phyloP scores from a whole-genome alignment of 2,113 vertebrate species.

The Siniperca knerii region DNA sequence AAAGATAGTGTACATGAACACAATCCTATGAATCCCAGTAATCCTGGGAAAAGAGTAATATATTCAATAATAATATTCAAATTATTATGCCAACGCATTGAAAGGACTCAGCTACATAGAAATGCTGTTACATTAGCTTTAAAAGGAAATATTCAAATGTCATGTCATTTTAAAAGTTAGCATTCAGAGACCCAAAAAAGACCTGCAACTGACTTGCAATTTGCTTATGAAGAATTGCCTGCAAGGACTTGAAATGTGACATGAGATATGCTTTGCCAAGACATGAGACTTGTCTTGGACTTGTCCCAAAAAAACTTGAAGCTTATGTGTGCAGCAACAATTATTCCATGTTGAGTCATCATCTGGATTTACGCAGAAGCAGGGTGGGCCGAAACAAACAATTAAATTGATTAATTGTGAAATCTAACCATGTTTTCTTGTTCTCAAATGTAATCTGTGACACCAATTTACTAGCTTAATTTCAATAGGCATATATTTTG shows the following conservation, averaged over 20 bases:
- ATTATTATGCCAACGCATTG: no score
- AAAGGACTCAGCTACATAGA: background rate
- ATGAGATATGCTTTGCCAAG: background rate
- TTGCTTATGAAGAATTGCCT: background rate
- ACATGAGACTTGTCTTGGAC: background rate
- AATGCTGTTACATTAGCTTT: background rate
- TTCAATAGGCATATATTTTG: background rate
- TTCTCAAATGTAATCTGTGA: background rate
- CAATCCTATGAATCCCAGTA: background rate
- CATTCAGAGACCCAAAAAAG: background rate
- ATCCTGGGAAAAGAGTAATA: background rate
- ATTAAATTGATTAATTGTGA: background rate
- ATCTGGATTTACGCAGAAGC: background rate
- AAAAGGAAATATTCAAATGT: background rate
- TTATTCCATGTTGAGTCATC: conserved; percentile 13
- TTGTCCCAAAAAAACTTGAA: background rate
- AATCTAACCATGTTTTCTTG: background rate
- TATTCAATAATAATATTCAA: background rate
- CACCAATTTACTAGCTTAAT: background rate
- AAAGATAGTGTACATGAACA: background rate
- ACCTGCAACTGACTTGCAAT: background rate
- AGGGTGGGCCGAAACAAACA: background rate
- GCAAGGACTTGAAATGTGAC: background rate
- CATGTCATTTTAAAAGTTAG: background rate
- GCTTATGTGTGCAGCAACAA: background rate